Percentiles rank a stretch among this genome's conserved stretches.
Conservation (phyloP, 2,797 vertebrate genomes). For the Botia almorhae region DNA sequence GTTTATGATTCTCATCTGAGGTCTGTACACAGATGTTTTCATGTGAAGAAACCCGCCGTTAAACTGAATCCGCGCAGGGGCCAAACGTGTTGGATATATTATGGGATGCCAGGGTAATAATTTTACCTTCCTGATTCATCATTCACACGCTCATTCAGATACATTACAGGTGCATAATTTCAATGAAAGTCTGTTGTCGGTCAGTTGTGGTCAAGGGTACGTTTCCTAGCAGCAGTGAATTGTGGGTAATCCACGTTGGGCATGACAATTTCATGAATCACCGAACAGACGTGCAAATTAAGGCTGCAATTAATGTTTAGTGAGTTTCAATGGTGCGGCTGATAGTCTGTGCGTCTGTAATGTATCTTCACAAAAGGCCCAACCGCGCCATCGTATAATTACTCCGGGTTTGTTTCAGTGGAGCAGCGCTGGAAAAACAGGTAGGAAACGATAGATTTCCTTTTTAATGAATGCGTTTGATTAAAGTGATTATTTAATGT, state of each 20-base stretch:
- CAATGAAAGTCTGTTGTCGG: slow-evolving; percentile 23
- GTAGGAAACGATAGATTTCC: slow-evolving; percentile 30
- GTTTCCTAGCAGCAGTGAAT: slow-evolving; percentile 32
- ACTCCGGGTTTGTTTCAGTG: slow-evolving; percentile 52
- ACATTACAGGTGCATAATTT: slow-evolving; percentile 31
- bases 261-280: slow-evolving; percentile 56
- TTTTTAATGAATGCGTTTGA: slow-evolving; percentile 55
- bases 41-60: slow-evolving; percentile 20
- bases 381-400: slow-evolving; percentile 48
- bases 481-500: slow-evolving; percentile 41
- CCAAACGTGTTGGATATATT: slow-evolving; percentile 23
- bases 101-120: slow-evolving; percentile 43
- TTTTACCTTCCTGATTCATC: slow-evolving; percentile 47
- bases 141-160: slow-evolving; percentile 50
- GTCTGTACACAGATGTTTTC: slow-evolving; percentile 32
- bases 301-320: slow-evolving; percentile 53
- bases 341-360: slow-evolving; percentile 59
- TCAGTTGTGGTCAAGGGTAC: slow-evolving; percentile 47
- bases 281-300: slow-evolving; percentile 47
- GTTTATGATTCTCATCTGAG: slow-evolving; percentile 37
- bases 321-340: slow-evolving; percentile 53
- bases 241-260: slow-evolving; percentile 53
- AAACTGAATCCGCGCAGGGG: slow-evolving; percentile 5
- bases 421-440: slow-evolving; percentile 23
- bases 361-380: slow-evolving; percentile 49